These are phyloP conservation scores for Drosophila kikkawai DNA, from an alignment of 1,140 invertebrate genomes.

Conservation along the genomic window DNA sequence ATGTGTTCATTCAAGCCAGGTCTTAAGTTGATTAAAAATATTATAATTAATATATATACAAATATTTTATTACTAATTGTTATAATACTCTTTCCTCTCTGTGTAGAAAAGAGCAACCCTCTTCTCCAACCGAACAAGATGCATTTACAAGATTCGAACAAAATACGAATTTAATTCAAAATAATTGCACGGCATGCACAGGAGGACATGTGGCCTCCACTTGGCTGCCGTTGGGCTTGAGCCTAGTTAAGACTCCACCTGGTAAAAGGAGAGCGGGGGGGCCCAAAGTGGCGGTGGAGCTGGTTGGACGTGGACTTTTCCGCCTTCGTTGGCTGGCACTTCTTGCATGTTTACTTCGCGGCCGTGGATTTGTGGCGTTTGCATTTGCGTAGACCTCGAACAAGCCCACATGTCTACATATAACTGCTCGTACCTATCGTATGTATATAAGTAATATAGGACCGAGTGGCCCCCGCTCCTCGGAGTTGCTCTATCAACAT, in stretches of 20 bases:
- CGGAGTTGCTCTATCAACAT: conserved; percentile 57
- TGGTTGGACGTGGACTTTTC: conserved; percentile 78
- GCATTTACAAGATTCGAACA: conserved; percentile 81
- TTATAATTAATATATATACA: background rate
- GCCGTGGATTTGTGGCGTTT: conserved; percentile 54
- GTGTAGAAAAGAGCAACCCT: conserved; percentile 5
- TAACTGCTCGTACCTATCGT: background rate
- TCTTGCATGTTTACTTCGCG: conserved; percentile 37
- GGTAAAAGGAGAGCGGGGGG: conserved; percentile 6
- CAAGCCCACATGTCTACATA: conserved; percentile 7
- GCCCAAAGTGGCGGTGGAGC: conserved; percentile 35
- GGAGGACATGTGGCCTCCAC: conserved; percentile 40
- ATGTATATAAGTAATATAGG: conserved; percentile 6
- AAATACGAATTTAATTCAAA: conserved; percentile 85
- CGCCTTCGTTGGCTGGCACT: conserved; percentile 68
- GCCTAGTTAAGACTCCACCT: conserved; percentile 34
- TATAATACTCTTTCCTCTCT: background rate
- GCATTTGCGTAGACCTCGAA: conserved; percentile 57
- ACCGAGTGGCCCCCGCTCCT: conserved; percentile 25
- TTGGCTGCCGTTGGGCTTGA: conserved; percentile 40
- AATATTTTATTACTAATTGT: background rate
- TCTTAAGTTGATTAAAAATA: too few species aligned
- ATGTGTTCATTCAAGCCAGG: too few species aligned
- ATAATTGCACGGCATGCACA: conserved; percentile 83
- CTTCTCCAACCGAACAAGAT: conserved; percentile 61